Base-by-base conservation (phyloP, 1,140 invertebrate genomes). In the Dryas iulia region DNA sequence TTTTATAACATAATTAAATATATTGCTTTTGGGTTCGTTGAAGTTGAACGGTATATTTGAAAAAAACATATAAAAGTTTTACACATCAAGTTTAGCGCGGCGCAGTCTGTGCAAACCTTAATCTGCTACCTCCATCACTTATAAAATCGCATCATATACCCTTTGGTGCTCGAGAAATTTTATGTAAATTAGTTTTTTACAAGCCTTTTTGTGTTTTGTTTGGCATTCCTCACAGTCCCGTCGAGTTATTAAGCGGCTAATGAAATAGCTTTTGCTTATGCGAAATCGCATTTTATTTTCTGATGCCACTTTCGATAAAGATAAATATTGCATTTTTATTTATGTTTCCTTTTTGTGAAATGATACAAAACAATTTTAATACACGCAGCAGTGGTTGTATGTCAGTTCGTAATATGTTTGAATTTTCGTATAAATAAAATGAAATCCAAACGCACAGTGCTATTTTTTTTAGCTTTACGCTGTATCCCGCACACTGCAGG, bases 121-220 rank as follows among this genome's bases (percentile, higher is more conserved):
- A 77, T 77, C 74, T 76, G 59, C 60, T 73, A 72, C 63, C 70
- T 63, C 64, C 61, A 59, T 62, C 64, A 59, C 28, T 67, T 60
- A 60, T 66, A 63, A 69, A 74, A 77, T 59, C 68, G 56, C 63
- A 57, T 75, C 63, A 47, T 75, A 76, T 65, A 78, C 67, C 60
- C 71, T 74, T 76, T 71, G 59, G 70, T 39, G 69, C 59, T 71
- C 60, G 71, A 72, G 79, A 79, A 83, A 79, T 84, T 82, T 84
- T 82, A 84, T 82, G 82, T 77, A 79, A 82, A 84, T 82, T 79
- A 68, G 68, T 26, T 72, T 75, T 76, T 76, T 76, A 68, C 33
- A 47, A 66, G 30, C 56, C 39, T 71, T 71, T 71, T 74, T 77
- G 63, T 76, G 57, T 66, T 64, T 73, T 72, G 72, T 66, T 73